A percentile compares a stretch with the other conserved stretches of the same genome.
phyloP scores from a whole-genome alignment of 2,113 vertebrate genomes.

The Larimichthys crocea region DNA sequence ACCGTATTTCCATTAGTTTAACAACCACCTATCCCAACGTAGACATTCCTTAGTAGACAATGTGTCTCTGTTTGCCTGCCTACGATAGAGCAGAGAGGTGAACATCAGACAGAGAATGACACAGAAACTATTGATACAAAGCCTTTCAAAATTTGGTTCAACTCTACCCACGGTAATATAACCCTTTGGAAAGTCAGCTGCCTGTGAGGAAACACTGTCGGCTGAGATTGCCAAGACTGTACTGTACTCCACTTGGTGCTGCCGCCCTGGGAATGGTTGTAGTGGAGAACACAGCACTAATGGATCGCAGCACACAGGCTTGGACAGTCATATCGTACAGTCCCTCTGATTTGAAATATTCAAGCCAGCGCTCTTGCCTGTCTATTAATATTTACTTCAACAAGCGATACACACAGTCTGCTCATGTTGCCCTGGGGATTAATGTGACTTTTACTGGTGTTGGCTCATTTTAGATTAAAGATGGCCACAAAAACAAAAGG shows the following conservation, averaged over 20 bases:
- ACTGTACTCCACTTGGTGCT: constrained; percentile 46
- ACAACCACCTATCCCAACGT: constrained; percentile 26
- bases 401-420: constrained; percentile 47
- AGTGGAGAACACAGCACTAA: constrained; percentile 62
- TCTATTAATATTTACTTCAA: constrained; percentile 72
- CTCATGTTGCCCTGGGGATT: constrained; percentile 34
- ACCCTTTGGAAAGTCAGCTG: constrained; percentile 43
- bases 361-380: constrained; percentile 55
- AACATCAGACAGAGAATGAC: constrained; percentile 22
- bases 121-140: constrained; percentile 29
- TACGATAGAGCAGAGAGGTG: neutral
- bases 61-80: constrained; percentile 28
- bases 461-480: constrained; percentile 42
- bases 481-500: constrained; percentile 31
- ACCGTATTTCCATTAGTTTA: constrained; percentile 1
- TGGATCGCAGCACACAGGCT: constrained; percentile 56
- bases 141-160: constrained; percentile 31
- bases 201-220: constrained; percentile 33
- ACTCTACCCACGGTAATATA: constrained; percentile 32
- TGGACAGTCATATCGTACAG: constrained; percentile 53
- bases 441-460: constrained; percentile 47
- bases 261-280: constrained; percentile 49
- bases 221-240: constrained; percentile 36
- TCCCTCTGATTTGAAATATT: constrained; percentile 70
- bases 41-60: constrained; percentile 15